Conservation (phyloP, 2,113 vertebrate genomes). For the Heterochromis multidens region DNA sequence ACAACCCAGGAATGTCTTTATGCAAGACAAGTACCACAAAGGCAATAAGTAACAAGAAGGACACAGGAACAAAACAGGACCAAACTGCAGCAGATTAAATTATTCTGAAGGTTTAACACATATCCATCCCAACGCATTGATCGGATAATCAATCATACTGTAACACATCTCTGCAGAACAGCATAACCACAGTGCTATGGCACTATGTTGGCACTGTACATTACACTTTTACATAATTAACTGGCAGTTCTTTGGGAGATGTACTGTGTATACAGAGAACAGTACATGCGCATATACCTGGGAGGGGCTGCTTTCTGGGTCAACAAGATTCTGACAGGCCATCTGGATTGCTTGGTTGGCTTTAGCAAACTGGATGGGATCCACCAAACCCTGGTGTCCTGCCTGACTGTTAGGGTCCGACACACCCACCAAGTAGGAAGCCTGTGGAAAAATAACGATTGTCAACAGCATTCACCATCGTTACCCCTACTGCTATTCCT, state of each 20-base stretch:
- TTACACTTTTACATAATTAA: neutral
- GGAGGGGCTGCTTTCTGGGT: conserved; percentile 92
- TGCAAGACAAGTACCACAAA: neutral
- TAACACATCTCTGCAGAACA: neutral
- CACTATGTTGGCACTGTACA: neutral
- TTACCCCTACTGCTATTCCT: neutral
- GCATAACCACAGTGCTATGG: neutral
- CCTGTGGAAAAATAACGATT: conserved; percentile 66
- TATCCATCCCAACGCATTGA: neutral
- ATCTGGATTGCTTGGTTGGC: conserved; percentile 99
- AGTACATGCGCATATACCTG: conserved; percentile 77
- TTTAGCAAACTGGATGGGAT: conserved; percentile 96
- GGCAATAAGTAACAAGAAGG: neutral
- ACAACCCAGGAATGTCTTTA: neutral
- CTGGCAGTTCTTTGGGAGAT: neutral
- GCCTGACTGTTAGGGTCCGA: conserved; percentile 98
- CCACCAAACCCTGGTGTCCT: conserved; percentile 94
- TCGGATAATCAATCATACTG: neutral
- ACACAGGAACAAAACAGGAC: neutral
- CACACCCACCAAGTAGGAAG: conserved; percentile 95
- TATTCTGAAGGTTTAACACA: neutral
- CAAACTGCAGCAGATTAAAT: neutral
- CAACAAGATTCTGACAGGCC: conserved; percentile 97
- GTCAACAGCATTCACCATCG: neutral
- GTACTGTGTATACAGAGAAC: neutral